Base-by-base conservation (phyloP, 2,888 invertebrate species). In the Mycogona germanica region DNA sequence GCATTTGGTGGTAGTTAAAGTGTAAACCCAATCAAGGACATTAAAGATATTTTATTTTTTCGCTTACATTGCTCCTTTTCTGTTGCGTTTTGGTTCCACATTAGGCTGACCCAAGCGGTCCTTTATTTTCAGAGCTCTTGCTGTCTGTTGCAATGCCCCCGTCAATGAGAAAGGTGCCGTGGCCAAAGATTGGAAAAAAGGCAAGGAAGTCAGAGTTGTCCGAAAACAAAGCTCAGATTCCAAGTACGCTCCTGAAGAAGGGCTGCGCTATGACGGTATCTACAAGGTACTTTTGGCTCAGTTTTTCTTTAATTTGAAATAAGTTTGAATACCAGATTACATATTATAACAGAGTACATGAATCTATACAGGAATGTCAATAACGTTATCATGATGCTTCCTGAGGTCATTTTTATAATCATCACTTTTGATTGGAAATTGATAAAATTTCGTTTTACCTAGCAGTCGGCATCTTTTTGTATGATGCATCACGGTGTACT, bases 161-260 rank as follows among this genome's bases (percentile, higher is more conserved):
- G 71, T 87, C 21, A 75, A 74, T 60, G 73, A 75, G 40, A 72
- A 75, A 46, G 88, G 87, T 0, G 83, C 78, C 0, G 80, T 79
- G 63, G 80, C 87, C 0, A 74, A 71, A 3, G 72, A 80, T 55
- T 88, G 88, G 88, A 75, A 73, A 56, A 69, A 68, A 6, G 87
- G 87, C 1, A 80, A 79, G 65, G 86, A 87, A 0, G 82, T 88
- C 5, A 73, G 88, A 21, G 87, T 88, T 1, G 78, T 87, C 0
- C 74, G 88, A 65, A 87, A 87, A 65, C 77, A 80, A 63, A 63
- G 74, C 2, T 84, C 83, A 64, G 80, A 84, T 68, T 86, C 86
- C 4, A 76, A 82, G 64, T 88, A 79, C 68, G 84, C 86, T 1
- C 88, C 88, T 0, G 73, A 76, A 56, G 82, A 82, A 61, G 88